Percentiles rank a stretch among this genome's conserved stretches.
Conservation (phyloP, 2,797 vertebrate genomes). For the Mastacembelus armatus region DNA sequence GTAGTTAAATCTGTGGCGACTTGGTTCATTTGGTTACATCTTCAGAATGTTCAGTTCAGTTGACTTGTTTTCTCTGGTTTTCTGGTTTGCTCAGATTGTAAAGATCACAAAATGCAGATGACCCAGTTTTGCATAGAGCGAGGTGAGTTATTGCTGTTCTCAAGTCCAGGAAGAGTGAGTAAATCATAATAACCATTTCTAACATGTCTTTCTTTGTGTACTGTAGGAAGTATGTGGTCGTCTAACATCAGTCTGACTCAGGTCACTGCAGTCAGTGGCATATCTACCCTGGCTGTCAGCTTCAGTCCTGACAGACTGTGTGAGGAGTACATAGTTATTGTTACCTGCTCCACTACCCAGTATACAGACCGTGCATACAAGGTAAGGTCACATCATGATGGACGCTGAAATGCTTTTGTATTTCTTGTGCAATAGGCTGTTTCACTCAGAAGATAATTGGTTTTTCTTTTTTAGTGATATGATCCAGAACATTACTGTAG, state of each 20-base stretch:
- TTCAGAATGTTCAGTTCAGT: neutral
- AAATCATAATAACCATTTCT: neutral
- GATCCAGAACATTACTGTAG: conserved; percentile 38
- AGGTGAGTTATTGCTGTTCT: conserved; percentile 62
- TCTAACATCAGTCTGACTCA: conserved; percentile 67
- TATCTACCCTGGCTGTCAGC: conserved; percentile 48
- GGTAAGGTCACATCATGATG: conserved; percentile 32
- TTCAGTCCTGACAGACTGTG: conserved; percentile 64
- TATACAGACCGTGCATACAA: accelerated
- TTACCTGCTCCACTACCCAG: conserved; percentile 10
- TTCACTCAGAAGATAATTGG: neutral
- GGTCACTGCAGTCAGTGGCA: neutral
- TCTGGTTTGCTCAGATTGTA: conserved; percentile 70
- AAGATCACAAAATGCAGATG: conserved; percentile 49
- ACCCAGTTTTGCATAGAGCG: conserved; percentile 75
- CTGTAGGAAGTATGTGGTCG: conserved; percentile 78
- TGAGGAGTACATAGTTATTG: conserved; percentile 59
- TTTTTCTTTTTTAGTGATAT: conserved; percentile 10
- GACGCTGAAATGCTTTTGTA: neutral
- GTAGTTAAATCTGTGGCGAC: no score
- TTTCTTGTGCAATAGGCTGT: neutral
- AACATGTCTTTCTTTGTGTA: neutral
- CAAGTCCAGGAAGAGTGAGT: neutral
- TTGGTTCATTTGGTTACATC: no score
- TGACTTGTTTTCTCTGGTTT: neutral